Conservation (phyloP, 2,113 vertebrate species). For the Merops nubicus region DNA sequence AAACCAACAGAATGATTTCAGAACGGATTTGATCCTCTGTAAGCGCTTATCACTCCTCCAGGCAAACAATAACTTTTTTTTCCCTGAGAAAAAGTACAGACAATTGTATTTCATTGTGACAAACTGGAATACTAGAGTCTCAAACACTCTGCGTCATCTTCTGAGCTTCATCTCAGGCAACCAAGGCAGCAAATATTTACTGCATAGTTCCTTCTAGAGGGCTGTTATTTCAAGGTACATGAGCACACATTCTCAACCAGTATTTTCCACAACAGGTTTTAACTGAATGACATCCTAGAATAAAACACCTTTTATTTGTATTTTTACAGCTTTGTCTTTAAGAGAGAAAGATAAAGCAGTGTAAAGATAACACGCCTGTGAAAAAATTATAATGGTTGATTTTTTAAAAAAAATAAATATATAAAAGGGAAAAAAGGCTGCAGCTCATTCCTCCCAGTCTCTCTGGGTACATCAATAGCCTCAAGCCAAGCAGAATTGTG, state of each 20-base stretch:
- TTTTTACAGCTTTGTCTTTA: neutral
- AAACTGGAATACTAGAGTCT: neutral
- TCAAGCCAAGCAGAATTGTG: neutral
- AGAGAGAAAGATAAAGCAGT: neutral
- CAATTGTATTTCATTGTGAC: neutral
- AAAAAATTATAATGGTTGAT: neutral
- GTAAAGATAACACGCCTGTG: rapidly evolving
- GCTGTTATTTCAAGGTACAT: neutral
- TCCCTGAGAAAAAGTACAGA: neutral
- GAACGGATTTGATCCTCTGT: neutral
- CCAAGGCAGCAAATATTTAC: neutral
- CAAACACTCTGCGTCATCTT: neutral
- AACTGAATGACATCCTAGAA: neutral
- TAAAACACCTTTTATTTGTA: neutral
- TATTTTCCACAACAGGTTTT: neutral
- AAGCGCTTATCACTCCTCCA: neutral
- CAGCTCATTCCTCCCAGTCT: neutral
- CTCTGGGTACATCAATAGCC: neutral
- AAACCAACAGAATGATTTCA: neutral
- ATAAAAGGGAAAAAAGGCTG: no score
- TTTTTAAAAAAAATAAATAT: no score
- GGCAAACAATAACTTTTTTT: neutral
- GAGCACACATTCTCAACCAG: neutral
- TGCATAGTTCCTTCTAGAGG: neutral
- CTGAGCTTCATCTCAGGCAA: neutral